Conservation (phyloP, 2,888 invertebrate species). For the Gryllus longicercus region DNA sequence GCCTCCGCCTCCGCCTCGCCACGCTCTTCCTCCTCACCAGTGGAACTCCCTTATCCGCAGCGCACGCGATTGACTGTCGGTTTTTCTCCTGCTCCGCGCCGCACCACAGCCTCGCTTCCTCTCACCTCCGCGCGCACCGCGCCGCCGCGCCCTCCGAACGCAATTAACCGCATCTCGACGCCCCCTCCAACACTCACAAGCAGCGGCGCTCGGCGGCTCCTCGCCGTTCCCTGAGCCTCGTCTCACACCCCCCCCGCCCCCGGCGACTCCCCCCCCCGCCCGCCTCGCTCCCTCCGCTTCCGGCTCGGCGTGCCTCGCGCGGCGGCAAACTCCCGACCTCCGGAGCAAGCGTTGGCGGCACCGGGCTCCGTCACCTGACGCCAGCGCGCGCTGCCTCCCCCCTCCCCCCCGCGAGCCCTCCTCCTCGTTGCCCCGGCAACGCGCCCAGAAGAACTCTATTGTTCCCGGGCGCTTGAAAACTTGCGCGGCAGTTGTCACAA, state of each 20-base stretch:
- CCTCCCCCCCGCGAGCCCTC: not conserved
- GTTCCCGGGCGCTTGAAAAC: not conserved
- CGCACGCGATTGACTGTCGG: too few species aligned
- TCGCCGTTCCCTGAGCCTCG: not conserved
- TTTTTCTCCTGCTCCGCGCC: too few species aligned
- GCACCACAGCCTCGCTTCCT: too few species aligned
- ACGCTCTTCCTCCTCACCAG: too few species aligned
- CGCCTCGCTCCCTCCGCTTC: not conserved
- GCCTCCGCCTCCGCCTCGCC: too few species aligned
- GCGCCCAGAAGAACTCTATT: not conserved
- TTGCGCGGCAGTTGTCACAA: constrained; percentile 17
- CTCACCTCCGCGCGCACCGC: not conserved
- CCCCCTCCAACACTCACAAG: not conserved
- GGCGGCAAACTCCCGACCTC: too few species aligned
- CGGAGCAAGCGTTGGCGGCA: too few species aligned
- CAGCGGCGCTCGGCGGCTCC: not conserved
- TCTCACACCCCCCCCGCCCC: not conserved
- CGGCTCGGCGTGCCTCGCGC: not conserved
- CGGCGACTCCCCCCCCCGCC: not conserved
- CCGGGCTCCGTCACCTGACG: not conserved
- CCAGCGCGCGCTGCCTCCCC: not conserved
- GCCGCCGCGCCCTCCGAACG: not conserved
- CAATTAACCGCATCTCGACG: not conserved
- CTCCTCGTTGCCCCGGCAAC: not conserved
- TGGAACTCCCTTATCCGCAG: too few species aligned